phyloP scores from a whole-genome alignment of 2,888 invertebrate genomes.

The Cremastobaeus sp. region DNA sequence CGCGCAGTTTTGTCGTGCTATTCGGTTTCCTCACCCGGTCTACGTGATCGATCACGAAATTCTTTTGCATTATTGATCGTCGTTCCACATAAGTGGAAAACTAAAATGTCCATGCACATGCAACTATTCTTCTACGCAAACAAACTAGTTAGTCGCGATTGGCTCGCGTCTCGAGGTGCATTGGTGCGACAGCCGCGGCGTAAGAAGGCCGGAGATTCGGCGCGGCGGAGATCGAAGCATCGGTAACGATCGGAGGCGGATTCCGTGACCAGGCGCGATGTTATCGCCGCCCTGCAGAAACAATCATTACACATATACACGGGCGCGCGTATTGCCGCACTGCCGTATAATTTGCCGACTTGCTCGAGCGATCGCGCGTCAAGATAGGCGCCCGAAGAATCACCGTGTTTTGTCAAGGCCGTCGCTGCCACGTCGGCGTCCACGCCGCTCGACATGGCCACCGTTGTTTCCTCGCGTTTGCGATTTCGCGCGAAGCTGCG shows the following conservation, averaged over 20 bases:
- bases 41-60: constrained; percentile 9
- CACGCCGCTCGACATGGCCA: constrained; percentile 11
- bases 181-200: no score
- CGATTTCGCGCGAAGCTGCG: no score
- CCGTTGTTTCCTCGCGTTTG: no score
- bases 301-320: constrained; percentile 52
- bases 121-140: no score
- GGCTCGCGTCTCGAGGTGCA: no score
- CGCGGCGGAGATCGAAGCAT: constrained; percentile 23
- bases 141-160: no score
- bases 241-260: constrained; percentile 24
- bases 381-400: constrained; percentile 32
- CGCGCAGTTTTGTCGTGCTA: background rate
- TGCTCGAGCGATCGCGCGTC: constrained; percentile 39
- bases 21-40: background rate
- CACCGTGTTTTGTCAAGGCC: constrained; percentile 43
- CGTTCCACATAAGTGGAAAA: no score
- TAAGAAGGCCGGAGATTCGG: no score
- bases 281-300: constrained; percentile 49
- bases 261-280: constrained; percentile 46
- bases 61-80: constrained; percentile 17
- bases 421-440: constrained; percentile 36
- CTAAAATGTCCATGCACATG: no score
- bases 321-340: constrained; percentile 50
- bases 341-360: constrained; percentile 54